Evolutionary conservation across 1,140 invertebrate species (phyloP).

Genomic region (Amphibalanus amphitrite): DNA sequence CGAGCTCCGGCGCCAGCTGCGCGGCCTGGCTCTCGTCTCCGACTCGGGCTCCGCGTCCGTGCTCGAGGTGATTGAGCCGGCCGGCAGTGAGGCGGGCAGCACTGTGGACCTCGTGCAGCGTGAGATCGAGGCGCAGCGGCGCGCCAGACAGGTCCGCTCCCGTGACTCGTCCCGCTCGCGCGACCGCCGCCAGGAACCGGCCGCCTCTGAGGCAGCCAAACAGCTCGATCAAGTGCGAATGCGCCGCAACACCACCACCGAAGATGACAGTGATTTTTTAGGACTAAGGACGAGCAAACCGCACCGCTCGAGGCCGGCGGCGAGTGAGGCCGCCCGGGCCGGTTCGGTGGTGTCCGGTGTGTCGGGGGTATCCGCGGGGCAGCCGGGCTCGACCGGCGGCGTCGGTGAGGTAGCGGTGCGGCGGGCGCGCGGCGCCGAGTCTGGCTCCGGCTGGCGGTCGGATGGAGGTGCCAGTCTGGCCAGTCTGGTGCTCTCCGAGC

Average conservation of each 20-base stretch:
- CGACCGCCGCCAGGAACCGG: not conserved
- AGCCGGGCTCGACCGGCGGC: no score
- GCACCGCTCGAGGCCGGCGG: not conserved
- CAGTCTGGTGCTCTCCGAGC: not conserved
- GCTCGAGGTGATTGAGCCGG: conserved; percentile 25
- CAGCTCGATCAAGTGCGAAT: not conserved
- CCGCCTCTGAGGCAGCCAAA: not conserved
- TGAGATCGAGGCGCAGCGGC: conserved; percentile 8
- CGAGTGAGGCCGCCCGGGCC: not conserved
- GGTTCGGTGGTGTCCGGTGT: not conserved
- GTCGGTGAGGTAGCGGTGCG: not conserved
- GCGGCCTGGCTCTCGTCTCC: conserved; percentile 20
- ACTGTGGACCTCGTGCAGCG: conserved; percentile 1
- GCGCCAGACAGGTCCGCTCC: not conserved
- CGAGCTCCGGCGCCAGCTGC: conserved; percentile 19
- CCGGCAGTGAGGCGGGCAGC: conserved; percentile 17
- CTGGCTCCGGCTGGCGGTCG: not conserved
- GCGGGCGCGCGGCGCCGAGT: no score
- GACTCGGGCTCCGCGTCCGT: conserved; percentile 24
- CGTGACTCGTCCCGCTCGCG: not conserved
- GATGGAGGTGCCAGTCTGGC: not conserved
- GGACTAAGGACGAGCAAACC: not conserved
- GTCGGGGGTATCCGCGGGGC: not conserved
- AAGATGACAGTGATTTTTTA: not conserved
- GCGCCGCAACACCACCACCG: not conserved